Base-by-base conservation (phyloP, 2,113 vertebrate species). In the Istiophorus platypterus region DNA sequence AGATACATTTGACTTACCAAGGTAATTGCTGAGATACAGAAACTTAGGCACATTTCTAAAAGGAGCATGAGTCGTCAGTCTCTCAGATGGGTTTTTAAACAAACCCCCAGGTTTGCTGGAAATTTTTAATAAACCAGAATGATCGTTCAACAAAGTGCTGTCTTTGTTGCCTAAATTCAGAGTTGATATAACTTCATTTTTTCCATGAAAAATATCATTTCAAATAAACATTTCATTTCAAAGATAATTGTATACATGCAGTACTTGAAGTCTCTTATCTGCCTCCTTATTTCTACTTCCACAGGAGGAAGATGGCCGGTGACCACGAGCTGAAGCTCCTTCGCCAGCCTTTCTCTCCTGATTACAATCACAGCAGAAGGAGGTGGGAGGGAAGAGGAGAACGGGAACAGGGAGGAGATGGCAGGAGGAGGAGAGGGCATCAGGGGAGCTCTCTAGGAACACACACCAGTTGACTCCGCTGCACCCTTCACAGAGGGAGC, bases 401-500 rank as follows among this genome's bases (percentile, higher is more conserved):
- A 41, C 3, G n/a, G 27, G 56, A 74, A 74, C 2, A 14, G 76
- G 70, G 66, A 66, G 51, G 72, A 29, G 67, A 72, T 37, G 49
- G 47, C 59, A 54, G 51, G 62, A 57, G 62, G 37, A 74, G 49
- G 64, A 76, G 86, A 62, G 83, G 87, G 78, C 67, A 74, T 66
- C 66, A 56, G 45, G 76, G 78, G 72, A 82, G 75, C 84, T 87
- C 78, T 90, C 79, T 42, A 80, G 71, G 87, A 92, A 92, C 79
- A 72, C 76, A 89, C 85, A 90, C 84, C 81, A 66, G 80, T 93
- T 94, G 91, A 92, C 90, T 93, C 85, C n/a, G 72, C 59, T 83
- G 85, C 82, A 87, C 90, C 78, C 82, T 85, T 82, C 92, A 76
- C 88, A 72, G 89, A 67, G 58, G 85, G 90, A 90, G 88, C 90